Conservation (phyloP, 2,113 vertebrate genomes). For the Rynchops niger region DNA sequence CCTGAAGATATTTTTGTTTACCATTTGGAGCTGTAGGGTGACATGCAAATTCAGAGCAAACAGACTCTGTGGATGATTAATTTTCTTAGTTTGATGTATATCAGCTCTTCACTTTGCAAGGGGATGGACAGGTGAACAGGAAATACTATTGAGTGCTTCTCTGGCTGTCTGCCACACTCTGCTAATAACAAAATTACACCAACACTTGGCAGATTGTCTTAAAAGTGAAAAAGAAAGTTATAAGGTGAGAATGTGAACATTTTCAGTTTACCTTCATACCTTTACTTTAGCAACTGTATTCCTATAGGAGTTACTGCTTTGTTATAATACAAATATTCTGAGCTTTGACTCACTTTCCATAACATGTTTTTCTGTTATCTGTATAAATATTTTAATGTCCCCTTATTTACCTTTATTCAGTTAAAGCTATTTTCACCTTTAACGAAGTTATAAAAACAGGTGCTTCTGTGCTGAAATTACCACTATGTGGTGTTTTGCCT, state of each 20-base stretch:
- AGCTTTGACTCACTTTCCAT: not conserved
- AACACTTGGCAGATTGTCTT: not conserved
- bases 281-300: not conserved
- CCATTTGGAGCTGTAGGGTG: not conserved
- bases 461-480: not conserved
- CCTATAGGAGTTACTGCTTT: not conserved
- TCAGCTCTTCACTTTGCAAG: not conserved
- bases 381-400: not conserved
- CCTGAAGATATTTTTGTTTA: not conserved
- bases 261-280: not conserved
- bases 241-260: not conserved
- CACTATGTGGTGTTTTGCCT: not conserved
- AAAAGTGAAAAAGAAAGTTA: not conserved
- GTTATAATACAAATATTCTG: not conserved
- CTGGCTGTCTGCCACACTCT: not conserved
- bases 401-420: not conserved
- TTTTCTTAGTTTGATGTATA: not conserved
- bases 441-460: not conserved
- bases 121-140: not conserved
- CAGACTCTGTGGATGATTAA: not conserved
- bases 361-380: not conserved
- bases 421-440: not conserved
- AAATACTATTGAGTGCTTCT: constrained; percentile 35
- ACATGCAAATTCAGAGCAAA: constrained; percentile 13
- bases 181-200: constrained; percentile 17